Conservation (phyloP, 2,797 vertebrate species). For the Sternarchorhynchus goeldii region DNA sequence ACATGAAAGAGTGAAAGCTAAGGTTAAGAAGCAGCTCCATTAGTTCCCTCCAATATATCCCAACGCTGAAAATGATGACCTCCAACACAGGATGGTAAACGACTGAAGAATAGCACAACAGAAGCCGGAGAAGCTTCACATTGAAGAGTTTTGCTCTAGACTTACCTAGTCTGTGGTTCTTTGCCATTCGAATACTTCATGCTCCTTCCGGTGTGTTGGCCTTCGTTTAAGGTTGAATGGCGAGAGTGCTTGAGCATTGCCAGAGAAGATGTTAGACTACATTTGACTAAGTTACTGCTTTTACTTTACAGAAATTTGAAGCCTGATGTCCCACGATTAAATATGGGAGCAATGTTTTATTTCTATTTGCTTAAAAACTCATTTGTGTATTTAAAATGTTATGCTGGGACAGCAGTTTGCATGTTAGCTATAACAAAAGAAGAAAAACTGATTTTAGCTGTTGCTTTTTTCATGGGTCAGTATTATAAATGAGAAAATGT, state of each 20-base stretch:
- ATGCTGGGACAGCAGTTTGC: background rate
- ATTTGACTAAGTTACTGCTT: background rate
- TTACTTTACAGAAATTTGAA: background rate
- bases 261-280: background rate
- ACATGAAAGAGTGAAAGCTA: slow-evolving; percentile 3
- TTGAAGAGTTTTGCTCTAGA: background rate
- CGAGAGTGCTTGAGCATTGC: no score
- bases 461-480: background rate
- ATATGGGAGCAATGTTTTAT: background rate
- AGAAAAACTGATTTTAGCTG: background rate
- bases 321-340: no score
- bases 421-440: background rate
- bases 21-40: background rate
- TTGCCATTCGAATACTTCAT: background rate
- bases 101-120: no score
- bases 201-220: background rate
- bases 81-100: slow-evolving; percentile 16
- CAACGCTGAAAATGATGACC: background rate
- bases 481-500: slow-evolving; percentile 11
- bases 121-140: no score
- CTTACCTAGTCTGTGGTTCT: background rate
- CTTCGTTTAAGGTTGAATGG: no score
- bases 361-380: background rate
- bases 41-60: slow-evolving; percentile 8
- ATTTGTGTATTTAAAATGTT: background rate